Conservation (phyloP, 2,888 invertebrate species). For the Asteroscopus sphinx region DNA sequence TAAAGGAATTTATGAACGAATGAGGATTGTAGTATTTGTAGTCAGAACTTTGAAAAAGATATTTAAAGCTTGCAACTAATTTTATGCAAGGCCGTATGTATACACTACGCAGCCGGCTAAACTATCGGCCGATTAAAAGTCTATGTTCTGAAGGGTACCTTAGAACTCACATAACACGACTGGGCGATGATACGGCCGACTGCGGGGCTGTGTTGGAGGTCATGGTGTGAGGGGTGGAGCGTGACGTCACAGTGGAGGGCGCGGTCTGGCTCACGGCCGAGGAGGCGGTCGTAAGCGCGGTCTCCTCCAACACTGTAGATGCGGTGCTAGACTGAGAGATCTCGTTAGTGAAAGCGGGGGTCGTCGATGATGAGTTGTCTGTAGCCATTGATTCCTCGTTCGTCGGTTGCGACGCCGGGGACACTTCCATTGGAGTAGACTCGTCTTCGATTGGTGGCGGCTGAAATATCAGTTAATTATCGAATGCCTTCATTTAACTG, state of each 20-base stretch:
- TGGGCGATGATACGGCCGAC: constrained; percentile 35
- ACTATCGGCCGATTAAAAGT: constrained; percentile 20
- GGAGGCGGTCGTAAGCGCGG: neutral
- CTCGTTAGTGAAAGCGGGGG: constrained; percentile 4
- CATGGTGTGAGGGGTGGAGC: constrained; percentile 17
- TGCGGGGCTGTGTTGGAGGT: constrained; percentile 40
- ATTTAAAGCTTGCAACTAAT: no score
- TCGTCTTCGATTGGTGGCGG: constrained; percentile 5
- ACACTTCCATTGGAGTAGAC: constrained; percentile 59
- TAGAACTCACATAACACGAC: constrained; percentile 39
- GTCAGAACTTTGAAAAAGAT: no score
- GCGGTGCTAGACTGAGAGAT: constrained; percentile 1
- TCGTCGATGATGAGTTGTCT: constrained; percentile 1
- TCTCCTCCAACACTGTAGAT: constrained; percentile 4
- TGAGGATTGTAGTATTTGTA: no score
- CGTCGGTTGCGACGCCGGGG: constrained; percentile 24
- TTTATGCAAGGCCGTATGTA: no score
- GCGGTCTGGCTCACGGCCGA: constrained; percentile 11
- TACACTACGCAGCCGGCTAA: constrained; percentile 9
- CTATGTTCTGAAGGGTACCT: constrained; percentile 79
- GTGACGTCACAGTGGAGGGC: constrained; percentile 26
- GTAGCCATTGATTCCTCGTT: constrained; percentile 39
- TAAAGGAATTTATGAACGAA: no score
- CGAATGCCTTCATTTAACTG: neutral
- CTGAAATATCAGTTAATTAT: constrained; percentile 14